Evolutionary conservation across 2,113 vertebrate species (phyloP).

Genomic region (Pseudorhombus dupliciocellatus): DNA sequence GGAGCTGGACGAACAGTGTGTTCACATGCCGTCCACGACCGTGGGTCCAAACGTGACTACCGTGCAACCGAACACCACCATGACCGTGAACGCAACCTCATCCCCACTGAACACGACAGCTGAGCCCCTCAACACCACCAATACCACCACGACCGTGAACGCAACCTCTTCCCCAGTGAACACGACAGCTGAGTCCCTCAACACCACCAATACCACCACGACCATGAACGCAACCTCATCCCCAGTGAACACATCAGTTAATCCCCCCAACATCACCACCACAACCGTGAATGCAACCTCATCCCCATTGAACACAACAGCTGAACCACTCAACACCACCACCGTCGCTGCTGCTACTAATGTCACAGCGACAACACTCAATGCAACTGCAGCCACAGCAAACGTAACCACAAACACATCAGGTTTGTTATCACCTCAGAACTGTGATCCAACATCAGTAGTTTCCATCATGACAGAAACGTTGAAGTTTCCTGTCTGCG

Average conservation of each 20-base stretch:
- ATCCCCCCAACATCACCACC: background rate
- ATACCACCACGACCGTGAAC: conserved; percentile 15
- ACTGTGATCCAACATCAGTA: background rate
- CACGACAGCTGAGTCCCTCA: background rate
- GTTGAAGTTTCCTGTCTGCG: background rate
- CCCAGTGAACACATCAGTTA: background rate
- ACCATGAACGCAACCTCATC: conserved; percentile 21
- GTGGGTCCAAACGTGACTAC: conserved; percentile 25
- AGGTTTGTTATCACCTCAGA: conserved; percentile 36
- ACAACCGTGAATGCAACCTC: conserved; percentile 22
- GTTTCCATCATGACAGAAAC: background rate
- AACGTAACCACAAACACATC: background rate
- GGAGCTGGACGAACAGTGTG: conserved; percentile 53
- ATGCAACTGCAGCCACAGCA: background rate
- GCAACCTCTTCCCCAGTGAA: conserved; percentile 12
- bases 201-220: background rate
- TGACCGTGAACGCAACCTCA: conserved; percentile 23
- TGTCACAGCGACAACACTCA: conserved; percentile 1
- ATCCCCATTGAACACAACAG: conserved; percentile 1
- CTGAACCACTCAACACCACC: background rate
- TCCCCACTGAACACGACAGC: background rate
- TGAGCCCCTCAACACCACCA: background rate
- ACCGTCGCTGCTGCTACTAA: background rate
- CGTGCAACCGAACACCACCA: conserved; percentile 10
- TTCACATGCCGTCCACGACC: background rate